Conservation (phyloP, 2,113 vertebrate genomes). For the Odocoileus hemionus region DNA sequence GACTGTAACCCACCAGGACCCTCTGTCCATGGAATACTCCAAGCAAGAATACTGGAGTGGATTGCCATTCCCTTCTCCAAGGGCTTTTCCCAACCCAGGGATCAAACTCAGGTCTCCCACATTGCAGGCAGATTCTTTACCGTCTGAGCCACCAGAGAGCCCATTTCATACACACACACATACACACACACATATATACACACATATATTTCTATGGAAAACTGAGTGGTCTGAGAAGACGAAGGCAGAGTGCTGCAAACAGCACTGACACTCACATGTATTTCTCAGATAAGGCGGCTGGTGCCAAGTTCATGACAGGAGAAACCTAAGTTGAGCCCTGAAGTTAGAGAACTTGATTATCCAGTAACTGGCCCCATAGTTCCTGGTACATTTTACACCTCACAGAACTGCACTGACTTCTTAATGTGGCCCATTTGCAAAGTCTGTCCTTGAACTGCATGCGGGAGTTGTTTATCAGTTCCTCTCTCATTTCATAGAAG, state of each 20-base stretch:
- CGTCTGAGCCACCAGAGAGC: neutral
- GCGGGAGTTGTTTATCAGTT: neutral
- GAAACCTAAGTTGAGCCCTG: neutral
- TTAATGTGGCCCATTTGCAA: neutral
- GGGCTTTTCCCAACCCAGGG: neutral
- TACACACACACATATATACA: neutral
- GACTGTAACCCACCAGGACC: neutral
- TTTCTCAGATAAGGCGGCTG: neutral
- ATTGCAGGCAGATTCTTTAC: neutral
- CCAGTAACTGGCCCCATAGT: neutral
- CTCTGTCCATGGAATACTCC: neutral
- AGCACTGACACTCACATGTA: neutral
- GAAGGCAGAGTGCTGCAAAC: neutral
- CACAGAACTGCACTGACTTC: neutral
- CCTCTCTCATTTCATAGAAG: neutral
- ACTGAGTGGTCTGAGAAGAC: neutral
- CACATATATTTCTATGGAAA: neutral
- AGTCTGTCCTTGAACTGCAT: neutral
- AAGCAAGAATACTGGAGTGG: neutral
- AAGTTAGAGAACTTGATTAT: neutral
- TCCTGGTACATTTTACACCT: neutral
- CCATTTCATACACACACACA: neutral
- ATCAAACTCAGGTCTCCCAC: neutral
- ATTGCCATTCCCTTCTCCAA: neutral
- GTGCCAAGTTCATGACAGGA: neutral